A percentile compares a stretch with the other conserved stretches of the same genome.
phyloP scores from a whole-genome alignment of 2,888 invertebrate species.

The Drosophila anomalata region DNA sequence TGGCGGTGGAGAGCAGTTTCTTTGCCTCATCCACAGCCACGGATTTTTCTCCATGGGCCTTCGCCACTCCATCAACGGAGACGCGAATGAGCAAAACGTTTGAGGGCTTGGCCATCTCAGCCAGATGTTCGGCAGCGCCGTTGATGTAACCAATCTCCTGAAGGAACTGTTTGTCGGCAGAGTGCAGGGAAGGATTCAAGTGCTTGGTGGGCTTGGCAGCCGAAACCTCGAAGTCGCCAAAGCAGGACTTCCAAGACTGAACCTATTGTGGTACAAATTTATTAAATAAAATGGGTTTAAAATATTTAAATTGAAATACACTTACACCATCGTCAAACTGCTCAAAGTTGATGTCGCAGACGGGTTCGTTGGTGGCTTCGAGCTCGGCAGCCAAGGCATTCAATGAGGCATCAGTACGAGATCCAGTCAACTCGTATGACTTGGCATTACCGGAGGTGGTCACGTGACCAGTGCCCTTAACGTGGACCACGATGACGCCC shows the following conservation, averaged over 20 bases:
- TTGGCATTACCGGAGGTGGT: conserved; percentile 70
- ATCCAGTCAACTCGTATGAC: conserved; percentile 75
- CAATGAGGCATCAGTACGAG: conserved; percentile 71
- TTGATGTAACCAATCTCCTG: conserved; percentile 75
- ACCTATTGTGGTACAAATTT: conserved; percentile 45
- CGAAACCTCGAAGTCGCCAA: conserved; percentile 71
- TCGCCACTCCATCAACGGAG: conserved; percentile 74
- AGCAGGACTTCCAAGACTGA: conserved; percentile 63
- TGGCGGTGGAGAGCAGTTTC: conserved; percentile 81
- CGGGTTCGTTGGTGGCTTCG: conserved; percentile 86
- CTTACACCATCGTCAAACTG: conserved; percentile 88
- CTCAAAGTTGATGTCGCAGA: conserved; percentile 87
- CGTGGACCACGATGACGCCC: conserved; percentile 88
- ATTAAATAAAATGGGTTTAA: background rate
- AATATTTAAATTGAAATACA: conserved; percentile 40
- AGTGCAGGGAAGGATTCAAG: conserved; percentile 78
- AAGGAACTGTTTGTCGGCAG: conserved; percentile 80
- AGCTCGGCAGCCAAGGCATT: conserved; percentile 87
- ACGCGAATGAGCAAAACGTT: conserved; percentile 74
- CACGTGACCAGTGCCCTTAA: conserved; percentile 87
- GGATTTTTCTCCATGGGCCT: conserved; percentile 81
- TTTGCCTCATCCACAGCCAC: conserved; percentile 78
- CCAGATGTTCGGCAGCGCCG: conserved; percentile 67
- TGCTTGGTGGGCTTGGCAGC: conserved; percentile 68
- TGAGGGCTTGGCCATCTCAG: conserved; percentile 65